Percentiles rank a stretch among this genome's conserved stretches.
Evolutionary conservation across 2,113 vertebrate genomes (phyloP).

Genomic region (Halcyon malimbica): DNA sequence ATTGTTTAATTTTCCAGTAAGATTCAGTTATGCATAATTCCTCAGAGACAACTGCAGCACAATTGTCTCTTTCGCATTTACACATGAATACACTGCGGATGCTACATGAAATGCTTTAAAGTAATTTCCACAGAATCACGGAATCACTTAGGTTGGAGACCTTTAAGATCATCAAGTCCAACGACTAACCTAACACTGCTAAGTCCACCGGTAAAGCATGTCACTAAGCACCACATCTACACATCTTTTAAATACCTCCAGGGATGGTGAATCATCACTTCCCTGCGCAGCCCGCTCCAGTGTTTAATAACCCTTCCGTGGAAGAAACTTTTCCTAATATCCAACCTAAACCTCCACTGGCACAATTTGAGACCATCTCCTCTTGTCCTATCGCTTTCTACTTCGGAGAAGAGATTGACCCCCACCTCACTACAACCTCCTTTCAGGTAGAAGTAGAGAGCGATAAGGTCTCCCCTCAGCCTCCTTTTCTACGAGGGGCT

Average conservation of each 20-base stretch:
- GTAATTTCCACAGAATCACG: neutral
- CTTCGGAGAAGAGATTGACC: neutral
- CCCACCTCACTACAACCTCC: neutral
- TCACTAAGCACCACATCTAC: neutral
- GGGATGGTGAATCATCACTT: neutral
- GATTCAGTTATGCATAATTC: neutral
- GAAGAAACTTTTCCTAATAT: neutral
- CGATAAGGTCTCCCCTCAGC: neutral
- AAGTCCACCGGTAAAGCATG: neutral
- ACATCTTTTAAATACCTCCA: neutral
- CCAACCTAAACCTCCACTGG: neutral
- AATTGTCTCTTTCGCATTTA: neutral
- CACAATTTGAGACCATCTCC: neutral
- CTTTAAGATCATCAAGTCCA: neutral
- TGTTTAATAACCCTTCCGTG: neutral
- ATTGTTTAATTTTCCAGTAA: neutral
- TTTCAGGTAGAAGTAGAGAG: neutral
- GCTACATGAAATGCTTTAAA: neutral
- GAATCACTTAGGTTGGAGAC: neutral
- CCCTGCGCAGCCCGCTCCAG: neutral
- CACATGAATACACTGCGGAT: neutral
- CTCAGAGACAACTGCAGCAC: neutral
- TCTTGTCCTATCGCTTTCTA: neutral
- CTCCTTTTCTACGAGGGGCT: neutral
- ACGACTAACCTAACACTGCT: neutral